Evolutionary conservation across 2,888 invertebrate species (phyloP).

Genomic region (Platycheirus rosarum): DNA sequence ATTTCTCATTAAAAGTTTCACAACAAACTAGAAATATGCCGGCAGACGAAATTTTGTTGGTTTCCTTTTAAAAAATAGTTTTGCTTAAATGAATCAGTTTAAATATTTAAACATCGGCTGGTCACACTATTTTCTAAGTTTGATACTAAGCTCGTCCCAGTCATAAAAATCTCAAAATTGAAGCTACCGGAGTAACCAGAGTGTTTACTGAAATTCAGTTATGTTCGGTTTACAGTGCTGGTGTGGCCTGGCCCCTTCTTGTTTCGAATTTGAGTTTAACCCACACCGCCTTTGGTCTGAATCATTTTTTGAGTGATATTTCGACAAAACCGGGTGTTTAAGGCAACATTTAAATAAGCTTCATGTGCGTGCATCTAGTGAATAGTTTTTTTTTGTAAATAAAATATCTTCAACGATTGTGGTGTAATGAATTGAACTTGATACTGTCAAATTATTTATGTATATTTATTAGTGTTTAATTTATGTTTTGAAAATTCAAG

Average conservation of each 20-base stretch:
- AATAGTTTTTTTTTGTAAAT: not conserved
- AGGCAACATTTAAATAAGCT: constrained; percentile 23
- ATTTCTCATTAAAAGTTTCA: too few species aligned
- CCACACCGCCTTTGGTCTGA: not conserved
- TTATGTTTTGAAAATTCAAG: constrained; percentile 21
- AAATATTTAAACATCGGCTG: not conserved
- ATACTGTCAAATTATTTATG: not conserved
- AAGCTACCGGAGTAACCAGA: constrained; percentile 27
- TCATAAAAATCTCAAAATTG: constrained; percentile 20
- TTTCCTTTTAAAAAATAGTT: too few species aligned
- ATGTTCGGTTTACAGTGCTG: constrained; percentile 17
- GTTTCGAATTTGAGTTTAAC: not conserved
- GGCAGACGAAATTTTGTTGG: too few species aligned
- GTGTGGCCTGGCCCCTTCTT: constrained; percentile 1
- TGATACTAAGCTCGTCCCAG: constrained; percentile 1
- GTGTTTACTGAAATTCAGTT: constrained; percentile 26
- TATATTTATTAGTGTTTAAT: too few species aligned
- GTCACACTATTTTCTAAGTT: constrained; percentile 15
- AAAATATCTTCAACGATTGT: too few species aligned
- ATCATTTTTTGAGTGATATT: constrained; percentile 27
- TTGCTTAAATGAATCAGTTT: too few species aligned
- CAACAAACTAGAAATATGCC: too few species aligned
- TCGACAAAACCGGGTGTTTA: constrained; percentile 37
- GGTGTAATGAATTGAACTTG: too few species aligned
- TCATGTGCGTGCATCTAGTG: constrained; percentile 45